A percentile compares a stretch with the other conserved stretches of the same genome.
Conservation (phyloP, 1,140 invertebrate species). For the Sycophaga agraensis region DNA sequence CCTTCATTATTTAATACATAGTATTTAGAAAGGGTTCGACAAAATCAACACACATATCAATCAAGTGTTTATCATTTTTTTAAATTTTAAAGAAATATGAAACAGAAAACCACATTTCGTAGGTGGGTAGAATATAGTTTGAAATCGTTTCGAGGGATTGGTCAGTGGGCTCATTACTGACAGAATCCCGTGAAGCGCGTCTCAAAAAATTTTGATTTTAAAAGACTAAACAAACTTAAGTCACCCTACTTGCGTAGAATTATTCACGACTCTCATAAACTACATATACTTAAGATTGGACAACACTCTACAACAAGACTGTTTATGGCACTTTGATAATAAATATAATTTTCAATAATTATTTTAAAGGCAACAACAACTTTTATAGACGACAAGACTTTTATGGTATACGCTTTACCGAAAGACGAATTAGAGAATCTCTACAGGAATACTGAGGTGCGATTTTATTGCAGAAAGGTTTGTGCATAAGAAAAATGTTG, state of each 20-base stretch:
- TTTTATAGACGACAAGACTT: not conserved
- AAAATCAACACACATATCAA: too few relatives aligned
- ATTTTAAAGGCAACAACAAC: constrained; percentile 6
- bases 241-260: too few relatives aligned
- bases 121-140: not conserved
- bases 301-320: constrained; percentile 10
- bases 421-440: constrained; percentile 3
- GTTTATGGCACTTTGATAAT: constrained; percentile 8
- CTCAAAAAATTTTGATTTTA: constrained; percentile 26
- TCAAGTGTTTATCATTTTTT: not conserved
- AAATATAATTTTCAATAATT: constrained; percentile 6
- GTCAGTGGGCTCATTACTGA: constrained; percentile 48
- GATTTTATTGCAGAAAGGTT: too few relatives aligned
- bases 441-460: not conserved
- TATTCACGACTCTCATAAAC: too few relatives aligned
- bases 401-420: not conserved
- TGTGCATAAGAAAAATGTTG: too few relatives aligned
- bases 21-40: too few relatives aligned
- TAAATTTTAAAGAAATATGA: not conserved
- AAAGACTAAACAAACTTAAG: too few relatives aligned
- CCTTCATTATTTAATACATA: not conserved
- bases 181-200: constrained; percentile 38
- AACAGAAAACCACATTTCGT: not conserved
- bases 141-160: constrained; percentile 38
- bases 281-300: too few relatives aligned